Conservation (phyloP, 2,888 invertebrate genomes). For the Dasypogon diadema region DNA sequence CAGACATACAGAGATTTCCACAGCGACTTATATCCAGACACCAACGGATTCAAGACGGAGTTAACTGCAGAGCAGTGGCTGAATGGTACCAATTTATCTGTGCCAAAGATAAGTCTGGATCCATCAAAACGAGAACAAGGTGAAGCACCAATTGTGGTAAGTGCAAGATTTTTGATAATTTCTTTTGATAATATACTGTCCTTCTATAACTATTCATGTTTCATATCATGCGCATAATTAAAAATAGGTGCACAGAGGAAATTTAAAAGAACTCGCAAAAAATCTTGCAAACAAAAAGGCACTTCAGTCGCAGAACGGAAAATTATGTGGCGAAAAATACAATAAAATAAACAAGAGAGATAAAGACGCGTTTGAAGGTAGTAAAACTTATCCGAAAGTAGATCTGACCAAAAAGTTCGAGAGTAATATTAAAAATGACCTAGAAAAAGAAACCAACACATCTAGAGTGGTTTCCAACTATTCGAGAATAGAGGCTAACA, state of each 20-base stretch:
- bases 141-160: conserved; percentile 74
- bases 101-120: conserved; percentile 86
- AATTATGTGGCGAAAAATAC: conserved; percentile 34
- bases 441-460: conserved; percentile 59
- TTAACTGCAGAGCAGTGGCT: conserved; percentile 87
- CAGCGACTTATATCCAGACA: conserved; percentile 93
- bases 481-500: conserved; percentile 61
- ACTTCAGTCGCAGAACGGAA: conserved; percentile 54
- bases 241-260: conserved; percentile 67
- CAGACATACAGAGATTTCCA: conserved; percentile 94
- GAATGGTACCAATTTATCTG: conserved; percentile 78
- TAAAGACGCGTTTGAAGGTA: conserved; percentile 56
- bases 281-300: conserved; percentile 66
- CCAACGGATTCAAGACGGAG: conserved; percentile 83
- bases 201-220: conserved; percentile 16
- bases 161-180: conserved; percentile 59
- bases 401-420: conserved; percentile 76
- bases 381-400: conserved; percentile 67
- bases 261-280: conserved; percentile 65
- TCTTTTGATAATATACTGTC: not conserved
- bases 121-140: conserved; percentile 78
- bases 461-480: conserved; percentile 6
- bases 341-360: conserved; percentile 20
- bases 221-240: conserved; percentile 3
- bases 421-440: conserved; percentile 67